Percentiles rank a stretch among this genome's conserved stretches.
Conservation (phyloP, 2,888 invertebrate genomes). For the Cryptus armator region DNA sequence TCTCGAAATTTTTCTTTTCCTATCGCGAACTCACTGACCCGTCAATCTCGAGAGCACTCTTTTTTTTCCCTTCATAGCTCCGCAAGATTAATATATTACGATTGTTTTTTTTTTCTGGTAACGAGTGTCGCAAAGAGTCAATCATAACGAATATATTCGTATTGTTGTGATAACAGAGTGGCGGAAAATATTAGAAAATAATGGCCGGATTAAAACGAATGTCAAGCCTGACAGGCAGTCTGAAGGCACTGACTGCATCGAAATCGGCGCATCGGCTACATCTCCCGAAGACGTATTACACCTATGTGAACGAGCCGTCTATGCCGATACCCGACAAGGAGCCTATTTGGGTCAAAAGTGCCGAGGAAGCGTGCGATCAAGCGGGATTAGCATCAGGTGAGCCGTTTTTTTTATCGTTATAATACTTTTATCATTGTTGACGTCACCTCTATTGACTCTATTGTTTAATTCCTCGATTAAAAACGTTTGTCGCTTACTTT, state of each 20-base stretch:
- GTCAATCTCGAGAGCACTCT: not conserved
- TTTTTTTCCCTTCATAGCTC: not conserved
- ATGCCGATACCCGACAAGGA: conserved; percentile 91
- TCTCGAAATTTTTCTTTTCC: not conserved
- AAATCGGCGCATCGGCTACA: conserved; percentile 72
- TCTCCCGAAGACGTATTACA: conserved; percentile 88
- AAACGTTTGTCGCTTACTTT: not conserved
- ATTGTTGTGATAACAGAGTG: not conserved
- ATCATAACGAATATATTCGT: conserved; percentile 1
- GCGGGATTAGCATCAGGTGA: conserved; percentile 91
- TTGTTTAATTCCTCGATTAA: not conserved
- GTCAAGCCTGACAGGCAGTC: conserved; percentile 75
- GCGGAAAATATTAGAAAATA: conserved; percentile 45
- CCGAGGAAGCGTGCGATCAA: conserved; percentile 92
- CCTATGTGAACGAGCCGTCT: conserved; percentile 93
- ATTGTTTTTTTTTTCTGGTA: not conserved
- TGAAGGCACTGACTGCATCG: conserved; percentile 71
- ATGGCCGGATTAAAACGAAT: conserved; percentile 81
- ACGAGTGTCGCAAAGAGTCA: not conserved
- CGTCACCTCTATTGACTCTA: not conserved
- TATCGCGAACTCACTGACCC: not conserved
- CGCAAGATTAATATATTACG: not conserved
- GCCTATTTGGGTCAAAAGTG: conserved; percentile 89
- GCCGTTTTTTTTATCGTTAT: conserved; percentile 30
- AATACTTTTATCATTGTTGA: not conserved